Evolutionary conservation across 2,797 vertebrate species (phyloP).

Genomic region (Poecilia wingei): DNA sequence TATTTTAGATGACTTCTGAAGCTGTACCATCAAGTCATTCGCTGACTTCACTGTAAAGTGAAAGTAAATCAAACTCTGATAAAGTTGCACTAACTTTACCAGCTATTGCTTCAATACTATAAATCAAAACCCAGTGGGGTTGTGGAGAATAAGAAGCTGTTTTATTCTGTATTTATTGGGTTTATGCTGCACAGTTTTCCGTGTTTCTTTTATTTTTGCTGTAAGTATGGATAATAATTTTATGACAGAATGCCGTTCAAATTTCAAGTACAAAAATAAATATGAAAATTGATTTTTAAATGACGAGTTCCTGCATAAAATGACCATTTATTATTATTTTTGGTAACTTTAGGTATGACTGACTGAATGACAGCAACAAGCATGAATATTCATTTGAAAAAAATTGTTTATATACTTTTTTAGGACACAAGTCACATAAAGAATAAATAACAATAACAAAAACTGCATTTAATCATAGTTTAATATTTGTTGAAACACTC

Average conservation of each 20-base stretch:
- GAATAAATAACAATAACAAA: no score
- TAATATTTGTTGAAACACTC: no score
- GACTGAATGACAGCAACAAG: no score
- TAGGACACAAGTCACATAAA: no score
- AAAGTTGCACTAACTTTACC: not conserved
- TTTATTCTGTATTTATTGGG: not conserved
- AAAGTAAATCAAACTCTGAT: not conserved
- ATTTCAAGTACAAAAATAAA: not conserved
- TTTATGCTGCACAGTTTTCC: not conserved
- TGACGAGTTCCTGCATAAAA: not conserved
- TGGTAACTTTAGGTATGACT: no score
- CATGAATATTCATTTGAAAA: no score
- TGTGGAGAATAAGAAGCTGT: not conserved
- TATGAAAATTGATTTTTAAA: not conserved
- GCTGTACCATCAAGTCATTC: not conserved
- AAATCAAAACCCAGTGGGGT: not conserved
- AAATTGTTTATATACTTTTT: no score
- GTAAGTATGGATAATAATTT: not conserved
- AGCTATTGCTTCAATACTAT: not conserved
- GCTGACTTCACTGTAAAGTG: not conserved
- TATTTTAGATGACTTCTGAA: not conserved
- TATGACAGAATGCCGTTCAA: not conserved
- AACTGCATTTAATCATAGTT: no score
- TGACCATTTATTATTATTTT: not conserved
- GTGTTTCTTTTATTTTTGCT: not conserved